phyloP scores from a whole-genome alignment of 2,888 invertebrate species.

The Acleris sparsana region DNA sequence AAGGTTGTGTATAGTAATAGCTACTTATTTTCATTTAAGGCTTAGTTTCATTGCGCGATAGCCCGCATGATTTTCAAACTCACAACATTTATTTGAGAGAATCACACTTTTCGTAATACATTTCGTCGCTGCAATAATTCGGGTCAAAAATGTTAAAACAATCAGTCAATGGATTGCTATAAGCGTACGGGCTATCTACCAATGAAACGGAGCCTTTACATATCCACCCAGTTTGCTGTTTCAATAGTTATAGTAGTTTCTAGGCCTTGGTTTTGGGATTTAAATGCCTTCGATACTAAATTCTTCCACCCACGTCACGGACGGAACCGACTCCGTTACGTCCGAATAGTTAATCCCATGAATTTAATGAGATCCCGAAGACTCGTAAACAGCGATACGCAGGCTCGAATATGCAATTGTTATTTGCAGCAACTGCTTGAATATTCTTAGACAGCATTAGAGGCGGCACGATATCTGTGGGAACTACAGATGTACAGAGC shows the following conservation, averaged over 20 bases:
- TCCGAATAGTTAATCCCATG: slow-evolving; percentile 10
- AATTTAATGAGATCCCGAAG: slow-evolving; percentile 19
- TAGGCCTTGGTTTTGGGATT: slow-evolving; percentile 7
- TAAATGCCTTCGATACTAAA: slow-evolving; percentile 7
- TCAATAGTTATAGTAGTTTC: background rate
- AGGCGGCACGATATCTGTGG: background rate
- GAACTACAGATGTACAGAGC: background rate
- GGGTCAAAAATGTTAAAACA: no score
- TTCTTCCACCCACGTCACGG: slow-evolving; percentile 2
- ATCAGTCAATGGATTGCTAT: no score
- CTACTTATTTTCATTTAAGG: no score
- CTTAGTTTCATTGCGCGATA: no score
- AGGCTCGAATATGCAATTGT: slow-evolving; percentile 10
- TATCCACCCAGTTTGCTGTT: background rate
- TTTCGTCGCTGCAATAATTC: no score
- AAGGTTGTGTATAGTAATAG: no score
- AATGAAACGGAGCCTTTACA: no score
- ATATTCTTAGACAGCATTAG: slow-evolving; percentile 3
- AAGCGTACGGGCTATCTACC: no score
- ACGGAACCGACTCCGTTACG: slow-evolving; percentile 5
- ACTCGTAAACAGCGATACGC: slow-evolving; percentile 12
- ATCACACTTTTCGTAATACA: no score
- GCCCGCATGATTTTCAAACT: no score
- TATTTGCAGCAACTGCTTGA: slow-evolving; percentile 31
- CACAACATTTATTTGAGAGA: no score